These are phyloP conservation scores for Perca fluviatilis DNA, from an alignment of 2,113 vertebrate species.

Conservation along the genomic window DNA sequence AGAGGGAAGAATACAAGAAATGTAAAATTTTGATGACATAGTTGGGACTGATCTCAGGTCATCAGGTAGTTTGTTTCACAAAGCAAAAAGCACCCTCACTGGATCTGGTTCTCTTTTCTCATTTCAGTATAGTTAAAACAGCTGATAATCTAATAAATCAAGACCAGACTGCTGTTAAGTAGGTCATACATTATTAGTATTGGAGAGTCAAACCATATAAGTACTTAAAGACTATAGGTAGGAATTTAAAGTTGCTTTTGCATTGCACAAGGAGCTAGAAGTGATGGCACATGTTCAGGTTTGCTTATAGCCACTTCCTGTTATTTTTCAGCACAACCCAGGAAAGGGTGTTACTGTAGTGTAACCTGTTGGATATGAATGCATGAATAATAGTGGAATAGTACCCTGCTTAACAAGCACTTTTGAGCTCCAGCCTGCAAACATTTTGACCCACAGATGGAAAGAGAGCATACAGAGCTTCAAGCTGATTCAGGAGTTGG, in stretches of 20 bases:
- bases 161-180: not conserved
- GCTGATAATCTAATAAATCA: not conserved
- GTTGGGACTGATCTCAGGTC: constrained; percentile 1
- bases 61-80: not conserved
- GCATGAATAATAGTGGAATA: not conserved
- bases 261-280: too few species aligned
- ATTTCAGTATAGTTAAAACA: not conserved
- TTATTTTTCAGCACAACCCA: not conserved
- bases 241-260: not conserved
- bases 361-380: not conserved
- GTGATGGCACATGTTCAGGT: not conserved
- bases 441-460: not conserved
- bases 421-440: not conserved
- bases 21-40: too few species aligned
- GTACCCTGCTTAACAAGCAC: not conserved
- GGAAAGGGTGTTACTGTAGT: not conserved
- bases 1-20: too few species aligned
- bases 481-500: too few species aligned
- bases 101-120: not conserved
- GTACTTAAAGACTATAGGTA: not conserved
- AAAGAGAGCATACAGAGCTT: not conserved
- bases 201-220: not conserved
- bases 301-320: not conserved
- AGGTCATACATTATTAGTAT: not conserved
- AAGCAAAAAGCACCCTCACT: not conserved